phyloP scores from a whole-genome alignment of 2,888 invertebrate genomes.

The Ophioninae sp. region DNA sequence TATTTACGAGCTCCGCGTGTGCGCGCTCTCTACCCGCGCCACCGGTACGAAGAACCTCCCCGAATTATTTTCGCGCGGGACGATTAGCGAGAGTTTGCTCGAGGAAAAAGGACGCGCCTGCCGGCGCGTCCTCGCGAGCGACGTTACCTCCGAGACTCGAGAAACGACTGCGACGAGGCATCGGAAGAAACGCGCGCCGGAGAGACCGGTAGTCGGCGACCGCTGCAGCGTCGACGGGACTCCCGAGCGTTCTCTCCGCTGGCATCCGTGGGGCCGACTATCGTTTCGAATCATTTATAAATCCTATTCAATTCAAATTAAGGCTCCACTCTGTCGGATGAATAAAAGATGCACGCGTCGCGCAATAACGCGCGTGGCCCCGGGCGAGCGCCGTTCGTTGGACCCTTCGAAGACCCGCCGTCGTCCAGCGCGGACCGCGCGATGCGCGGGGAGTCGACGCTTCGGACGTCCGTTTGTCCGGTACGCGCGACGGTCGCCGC shows the following conservation, averaged over 20 bases:
- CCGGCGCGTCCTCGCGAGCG: too few relatives aligned
- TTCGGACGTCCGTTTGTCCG: too few relatives aligned
- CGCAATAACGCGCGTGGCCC: slow-evolving; percentile 73
- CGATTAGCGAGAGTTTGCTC: not conserved
- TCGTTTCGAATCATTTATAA: slow-evolving; percentile 82
- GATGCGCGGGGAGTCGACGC: too few relatives aligned
- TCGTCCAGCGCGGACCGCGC: too few relatives aligned
- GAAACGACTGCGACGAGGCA: not conserved
- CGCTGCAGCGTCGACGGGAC: slow-evolving; percentile 54
- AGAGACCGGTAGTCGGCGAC: slow-evolving; percentile 51
- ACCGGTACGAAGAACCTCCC: too few relatives aligned
- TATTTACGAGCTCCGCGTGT: slow-evolving; percentile 75
- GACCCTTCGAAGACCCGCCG: slow-evolving; percentile 4
- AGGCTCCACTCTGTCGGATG: slow-evolving; percentile 81
- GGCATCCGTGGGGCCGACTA: slow-evolving; percentile 76
- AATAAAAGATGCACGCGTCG: slow-evolving; percentile 79
- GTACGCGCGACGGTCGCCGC: too few relatives aligned
- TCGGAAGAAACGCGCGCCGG: slow-evolving; percentile 34
- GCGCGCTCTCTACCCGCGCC: not conserved
- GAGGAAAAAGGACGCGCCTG: too few relatives aligned
- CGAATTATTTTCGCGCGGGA: too few relatives aligned
- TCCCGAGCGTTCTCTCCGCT: slow-evolving; percentile 63
- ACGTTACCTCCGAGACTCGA: not conserved
- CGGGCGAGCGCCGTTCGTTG: slow-evolving; percentile 75
- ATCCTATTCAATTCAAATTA: slow-evolving; percentile 82